phyloP scores from a whole-genome alignment of 2,113 vertebrate species.

The Zapornia atra region DNA sequence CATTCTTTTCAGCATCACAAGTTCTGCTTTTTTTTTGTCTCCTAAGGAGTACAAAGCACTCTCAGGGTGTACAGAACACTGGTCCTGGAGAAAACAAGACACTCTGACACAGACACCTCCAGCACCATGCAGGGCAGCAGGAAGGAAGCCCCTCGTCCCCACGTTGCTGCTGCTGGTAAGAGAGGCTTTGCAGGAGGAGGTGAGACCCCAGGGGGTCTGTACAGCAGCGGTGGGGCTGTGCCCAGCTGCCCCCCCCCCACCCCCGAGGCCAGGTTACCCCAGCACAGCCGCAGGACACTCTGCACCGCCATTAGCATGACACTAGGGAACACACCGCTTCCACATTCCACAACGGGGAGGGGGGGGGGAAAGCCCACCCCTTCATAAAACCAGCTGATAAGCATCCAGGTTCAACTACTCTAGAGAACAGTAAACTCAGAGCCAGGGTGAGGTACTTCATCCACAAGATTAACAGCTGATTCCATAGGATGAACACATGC shows the following conservation, averaged over 20 bases:
- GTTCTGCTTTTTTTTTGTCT: slow-evolving; percentile 63
- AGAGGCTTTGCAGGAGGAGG: neutral
- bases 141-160: neutral
- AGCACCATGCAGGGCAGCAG: neutral
- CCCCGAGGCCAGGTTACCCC: neutral
- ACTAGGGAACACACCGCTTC: neutral
- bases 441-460: slow-evolving; percentile 11
- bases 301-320: neutral
- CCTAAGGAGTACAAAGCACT: slow-evolving; percentile 68
- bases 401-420: slow-evolving; percentile 22
- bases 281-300: accelerated
- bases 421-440: neutral
- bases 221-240: neutral
- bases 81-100: slow-evolving; percentile 27
- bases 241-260: neutral
- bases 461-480: slow-evolving; percentile 46
- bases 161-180: accelerated
- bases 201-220: neutral
- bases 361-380: neutral
- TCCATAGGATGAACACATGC: slow-evolving; percentile 45
- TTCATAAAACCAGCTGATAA: neutral
- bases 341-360: neutral
- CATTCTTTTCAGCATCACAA: slow-evolving; percentile 51
- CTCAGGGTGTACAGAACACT: slow-evolving; percentile 33
- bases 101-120: neutral